Base-by-base conservation (phyloP, 2,113 vertebrate species). In the Microtus ochrogaster region DNA sequence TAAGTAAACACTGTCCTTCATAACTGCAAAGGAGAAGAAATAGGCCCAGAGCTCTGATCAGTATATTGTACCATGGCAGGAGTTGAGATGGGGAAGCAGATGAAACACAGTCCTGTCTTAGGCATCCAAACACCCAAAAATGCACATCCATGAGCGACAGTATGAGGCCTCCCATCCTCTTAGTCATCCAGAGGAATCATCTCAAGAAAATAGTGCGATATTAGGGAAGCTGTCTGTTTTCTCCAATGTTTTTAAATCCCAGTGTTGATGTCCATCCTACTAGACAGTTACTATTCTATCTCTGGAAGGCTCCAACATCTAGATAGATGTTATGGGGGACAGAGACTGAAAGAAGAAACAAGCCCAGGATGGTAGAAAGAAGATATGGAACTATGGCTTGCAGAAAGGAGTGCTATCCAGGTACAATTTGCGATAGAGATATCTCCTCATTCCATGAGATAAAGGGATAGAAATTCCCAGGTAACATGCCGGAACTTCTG, bases 341-440 rank as follows among this genome's bases (percentile, higher is more conserved):
- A 44, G 47, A 22, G 36, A 24, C 1, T 4, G 24, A 83, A 68
- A 61, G 5, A 74, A 5, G 9, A 36, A 52, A 24, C 4, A 14
- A 78, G 36, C 0, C 13, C 13, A 52, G 30, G 39, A 65, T 21
- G 26, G 3, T 19, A 1, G 13, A 7, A 14, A 19, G 49, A 28
- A 44, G 22, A 21, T 0, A 17, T 4, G 5, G 47, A 70, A 2
- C 1, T 82, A 12, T 82, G 6, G 8, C 30, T 1, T 49, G 16
- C 17, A 36, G 24, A 58, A 94, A 70, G 26, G 3, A 58, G 28
- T 74, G 2, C 0, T 49, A 14, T 70, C 39, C 47, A 19, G 4
- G 10, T 1, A 39, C 2, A 61, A 22, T 33, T 30, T 22, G 6
- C 5, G 2, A 41, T 0, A 52, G 4, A 55, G 28, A 9, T 16